Percentiles rank a stretch among this genome's conserved stretches.
These are phyloP conservation scores for Thamnophis elegans DNA, from an alignment of 2,797 vertebrate species.

Conservation along the genomic window DNA sequence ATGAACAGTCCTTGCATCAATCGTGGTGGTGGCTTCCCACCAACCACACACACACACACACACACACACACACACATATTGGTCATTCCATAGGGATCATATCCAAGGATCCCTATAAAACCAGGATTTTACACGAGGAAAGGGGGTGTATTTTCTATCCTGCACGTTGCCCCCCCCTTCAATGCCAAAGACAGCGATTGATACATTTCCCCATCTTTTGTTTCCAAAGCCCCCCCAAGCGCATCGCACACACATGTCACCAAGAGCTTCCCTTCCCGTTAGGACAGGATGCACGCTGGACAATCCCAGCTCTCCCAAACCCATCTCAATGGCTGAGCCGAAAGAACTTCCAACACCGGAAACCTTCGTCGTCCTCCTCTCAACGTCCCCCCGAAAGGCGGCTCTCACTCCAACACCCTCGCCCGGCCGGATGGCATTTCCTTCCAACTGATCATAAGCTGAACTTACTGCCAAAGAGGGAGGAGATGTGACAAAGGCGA, in stretches of 20 bases:
- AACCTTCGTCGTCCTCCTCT: background rate
- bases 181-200: background rate
- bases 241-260: background rate
- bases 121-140: no score
- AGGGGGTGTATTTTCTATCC: background rate
- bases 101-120: background rate
- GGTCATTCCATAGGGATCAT: background rate
- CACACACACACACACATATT: background rate
- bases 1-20: background rate
- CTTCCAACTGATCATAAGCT: background rate
- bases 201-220: background rate
- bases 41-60: background rate
- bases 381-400: background rate
- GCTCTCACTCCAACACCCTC: background rate
- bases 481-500: background rate
- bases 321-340: background rate
- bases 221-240: background rate
- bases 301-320: background rate
- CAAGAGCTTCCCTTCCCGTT: background rate
- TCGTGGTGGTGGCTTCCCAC: background rate
- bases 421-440: background rate
- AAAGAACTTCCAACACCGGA: background rate
- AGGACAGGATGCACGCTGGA: background rate
- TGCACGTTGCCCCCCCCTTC: background rate
- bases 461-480: slow-evolving; percentile 10